Base-by-base conservation (phyloP, 2,888 invertebrate species). In the Lasioglossum vierecki region DNA sequence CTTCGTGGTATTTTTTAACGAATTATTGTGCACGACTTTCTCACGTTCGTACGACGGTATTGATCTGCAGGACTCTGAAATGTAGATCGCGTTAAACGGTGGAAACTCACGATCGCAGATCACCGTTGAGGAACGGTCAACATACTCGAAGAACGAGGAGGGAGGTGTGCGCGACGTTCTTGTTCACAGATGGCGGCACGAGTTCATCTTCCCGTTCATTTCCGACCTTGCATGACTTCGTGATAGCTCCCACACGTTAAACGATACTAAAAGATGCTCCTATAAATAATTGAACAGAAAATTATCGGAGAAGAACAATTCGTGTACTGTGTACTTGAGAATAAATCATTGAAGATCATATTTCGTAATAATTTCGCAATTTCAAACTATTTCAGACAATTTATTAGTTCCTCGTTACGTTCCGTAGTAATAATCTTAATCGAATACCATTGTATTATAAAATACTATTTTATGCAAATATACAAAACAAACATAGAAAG, bases 181-280 rank as follows among this genome's bases (percentile, higher is more conserved):
- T 87, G 87, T 73, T 78, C 88, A 90, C 76, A 91, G 90, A 90
- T 90, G 90, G 91, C 91, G 88, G 63, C 89, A 90, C 88, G 39
- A 68, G 82, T 91, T 86, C 75, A 76, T 53, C 60, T 81, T 78
- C 22, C 30, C 26, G 49, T 18, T 53, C 44, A 26, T 79, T 70
- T 4, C 6, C 22, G 70, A 35, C 15, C 15, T 68, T 41, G 13
- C 22, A n/a, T 71, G 35, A 46, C 30, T 41, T n/a, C 57, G 3
- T 11, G 57, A 15, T 30, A 63, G 63, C 30, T 15, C 63, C 13
- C 63, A 63, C 57, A 60, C 63, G 63, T 30, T 63, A 8, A 15
- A 63, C 26, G 26, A 30, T 44, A 13, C 22, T 11, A 11, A n/a
- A n/a, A n/a, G 57, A 4, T 18, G 22, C 1, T 39, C 22, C 1